Evolutionary conservation across 2,888 invertebrate species (phyloP).

Genomic region (Tiliacea citrago): DNA sequence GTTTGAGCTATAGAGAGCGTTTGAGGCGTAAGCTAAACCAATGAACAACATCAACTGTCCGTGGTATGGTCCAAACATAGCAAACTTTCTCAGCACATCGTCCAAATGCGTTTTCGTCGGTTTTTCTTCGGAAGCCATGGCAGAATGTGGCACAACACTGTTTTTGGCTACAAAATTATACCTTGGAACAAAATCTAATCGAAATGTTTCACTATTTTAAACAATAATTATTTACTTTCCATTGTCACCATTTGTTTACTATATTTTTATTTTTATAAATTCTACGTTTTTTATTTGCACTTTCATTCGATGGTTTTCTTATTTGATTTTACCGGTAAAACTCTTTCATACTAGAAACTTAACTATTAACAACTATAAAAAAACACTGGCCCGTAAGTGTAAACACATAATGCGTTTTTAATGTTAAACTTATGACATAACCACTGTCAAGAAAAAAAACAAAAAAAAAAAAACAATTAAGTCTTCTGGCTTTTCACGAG

Average conservation of each 20-base stretch:
- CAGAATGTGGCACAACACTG: background rate
- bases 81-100: conserved; percentile 82
- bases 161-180: background rate
- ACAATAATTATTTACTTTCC: background rate
- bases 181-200: background rate
- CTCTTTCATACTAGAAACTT: conserved; percentile 1
- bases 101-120: conserved; percentile 75
- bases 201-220: background rate
- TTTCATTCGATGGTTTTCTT: background rate
- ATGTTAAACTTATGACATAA: background rate
- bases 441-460: background rate
- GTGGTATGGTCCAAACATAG: conserved; percentile 91
- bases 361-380: background rate
- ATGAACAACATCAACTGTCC: conserved; percentile 88
- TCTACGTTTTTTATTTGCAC: background rate
- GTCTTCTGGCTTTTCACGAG: conserved; percentile 6
- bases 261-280: background rate
- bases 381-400: background rate
- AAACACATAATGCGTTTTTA: conserved; percentile 4
- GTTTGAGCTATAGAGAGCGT: conserved; percentile 91
- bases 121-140: conserved; percentile 54
- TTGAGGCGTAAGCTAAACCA: conserved; percentile 90
- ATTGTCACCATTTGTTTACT: background rate
- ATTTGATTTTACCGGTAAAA: background rate
- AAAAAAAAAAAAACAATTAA: conserved; percentile 10